These are phyloP conservation scores for Celastrina argiolus DNA, from an alignment of 2,888 invertebrate species.

Conservation along the genomic window DNA sequence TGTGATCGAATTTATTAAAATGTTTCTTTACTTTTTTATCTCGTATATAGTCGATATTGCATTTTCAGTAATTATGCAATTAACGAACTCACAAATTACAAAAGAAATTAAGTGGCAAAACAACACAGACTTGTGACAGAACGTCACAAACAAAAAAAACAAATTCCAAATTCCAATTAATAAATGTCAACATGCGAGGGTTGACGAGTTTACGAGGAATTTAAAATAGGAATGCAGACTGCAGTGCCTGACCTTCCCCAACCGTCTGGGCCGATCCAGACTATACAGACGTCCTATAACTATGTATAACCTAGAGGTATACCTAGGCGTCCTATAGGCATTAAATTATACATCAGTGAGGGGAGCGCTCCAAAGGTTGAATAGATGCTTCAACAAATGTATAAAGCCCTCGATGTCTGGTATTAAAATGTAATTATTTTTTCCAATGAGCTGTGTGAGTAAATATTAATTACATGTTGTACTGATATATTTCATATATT, in stretches of 20 bases:
- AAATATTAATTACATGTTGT: not conserved
- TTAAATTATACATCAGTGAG: conserved; percentile 66
- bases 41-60: too few species aligned
- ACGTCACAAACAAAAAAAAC: not conserved
- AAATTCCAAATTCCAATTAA: not conserved
- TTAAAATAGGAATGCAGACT: conserved; percentile 5
- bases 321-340: conserved; percentile 47
- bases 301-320: conserved; percentile 32
- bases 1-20: too few species aligned
- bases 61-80: too few species aligned
- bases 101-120: too few species aligned
- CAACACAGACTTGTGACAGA: too few species aligned
- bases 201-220: conserved; percentile 13
- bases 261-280: conserved; percentile 49
- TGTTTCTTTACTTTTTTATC: too few species aligned
- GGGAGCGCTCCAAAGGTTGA: conserved; percentile 33
- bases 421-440: conserved; percentile 1
- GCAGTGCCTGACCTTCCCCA: conserved; percentile 55
- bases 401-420: not conserved
- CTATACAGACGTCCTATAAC: conserved; percentile 44
- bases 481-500: not conserved
- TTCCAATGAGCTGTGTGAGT: not conserved
- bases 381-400: not conserved
- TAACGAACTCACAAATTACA: too few species aligned
- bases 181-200: conserved; percentile 13